These are phyloP conservation scores for Acronicta aceris DNA, from an alignment of 2,888 invertebrate genomes.

Conservation along the genomic window DNA sequence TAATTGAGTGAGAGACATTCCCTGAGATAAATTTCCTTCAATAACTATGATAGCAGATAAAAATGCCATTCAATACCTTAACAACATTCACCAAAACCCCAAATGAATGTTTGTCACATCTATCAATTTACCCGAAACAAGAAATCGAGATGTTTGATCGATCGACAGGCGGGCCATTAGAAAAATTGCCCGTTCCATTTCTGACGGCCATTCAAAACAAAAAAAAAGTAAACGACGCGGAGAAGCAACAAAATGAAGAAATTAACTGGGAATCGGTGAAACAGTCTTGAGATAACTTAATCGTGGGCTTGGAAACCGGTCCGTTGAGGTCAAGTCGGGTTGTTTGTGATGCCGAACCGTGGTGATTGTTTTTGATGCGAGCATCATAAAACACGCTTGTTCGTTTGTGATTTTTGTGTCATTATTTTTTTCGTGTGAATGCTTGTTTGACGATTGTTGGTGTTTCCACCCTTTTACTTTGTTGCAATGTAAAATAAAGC, in stretches of 20 bases:
- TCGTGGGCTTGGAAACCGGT: conserved; percentile 77
- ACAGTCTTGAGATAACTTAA: conserved; percentile 83
- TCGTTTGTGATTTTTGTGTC: conserved; percentile 49
- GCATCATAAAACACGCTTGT: conserved; percentile 55
- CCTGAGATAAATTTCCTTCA: no score
- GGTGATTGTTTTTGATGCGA: conserved; percentile 67
- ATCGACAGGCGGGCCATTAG: conserved; percentile 76
- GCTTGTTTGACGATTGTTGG: conserved; percentile 13
- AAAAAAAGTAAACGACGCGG: conserved; percentile 64
- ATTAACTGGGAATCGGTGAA: conserved; percentile 84
- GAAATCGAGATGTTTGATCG: conserved; percentile 55
- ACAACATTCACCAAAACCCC: conserved; percentile 9
- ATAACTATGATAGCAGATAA: background rate
- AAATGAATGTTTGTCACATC: conserved; percentile 39
- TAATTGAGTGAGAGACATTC: no score
- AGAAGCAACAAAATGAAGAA: conserved; percentile 83
- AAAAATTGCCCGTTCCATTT: conserved; percentile 81
- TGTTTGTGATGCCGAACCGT: conserved; percentile 69
- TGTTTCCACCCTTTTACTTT: background rate
- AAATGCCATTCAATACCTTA: conserved; percentile 6
- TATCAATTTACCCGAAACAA: conserved; percentile 45
- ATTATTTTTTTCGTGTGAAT: conserved; percentile 41
- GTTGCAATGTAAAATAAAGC: background rate
- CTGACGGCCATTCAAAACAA: conserved; percentile 56
- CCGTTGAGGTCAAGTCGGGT: conserved; percentile 67